Conservation (phyloP, 2,113 vertebrate genomes). For the Prolemur simus region DNA sequence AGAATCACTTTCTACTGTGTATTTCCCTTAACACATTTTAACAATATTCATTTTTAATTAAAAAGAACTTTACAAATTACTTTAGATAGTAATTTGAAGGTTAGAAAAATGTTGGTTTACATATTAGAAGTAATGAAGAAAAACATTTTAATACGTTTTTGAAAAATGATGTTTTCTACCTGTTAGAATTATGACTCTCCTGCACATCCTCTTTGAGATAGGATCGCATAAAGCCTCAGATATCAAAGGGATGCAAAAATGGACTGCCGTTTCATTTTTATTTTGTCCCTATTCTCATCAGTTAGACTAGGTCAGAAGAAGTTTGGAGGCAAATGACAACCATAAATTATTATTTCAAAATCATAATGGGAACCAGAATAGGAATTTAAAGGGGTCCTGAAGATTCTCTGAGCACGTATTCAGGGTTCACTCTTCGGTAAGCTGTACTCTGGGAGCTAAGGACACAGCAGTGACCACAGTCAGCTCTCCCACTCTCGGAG, state of each 20-base stretch:
- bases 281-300: not conserved
- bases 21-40: not conserved
- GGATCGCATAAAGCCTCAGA: not conserved
- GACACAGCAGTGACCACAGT: too few relatives aligned
- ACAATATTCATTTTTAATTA: not conserved
- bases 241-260: not conserved
- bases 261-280: not conserved
- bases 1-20: not conserved
- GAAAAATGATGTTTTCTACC: not conserved
- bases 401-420: not conserved
- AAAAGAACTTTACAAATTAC: slow-evolving; percentile 20
- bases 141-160: not conserved
- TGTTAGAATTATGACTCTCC: not conserved
- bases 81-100: not conserved
- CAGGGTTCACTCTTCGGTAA: not conserved
- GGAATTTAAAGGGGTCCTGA: not conserved
- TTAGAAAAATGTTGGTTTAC: slow-evolving; percentile 4
- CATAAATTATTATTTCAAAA: not conserved
- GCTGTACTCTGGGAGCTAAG: not conserved
- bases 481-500: not conserved
- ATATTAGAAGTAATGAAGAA: not conserved
- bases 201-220: not conserved
- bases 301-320: not conserved
- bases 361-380: not conserved
- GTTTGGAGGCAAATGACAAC: not conserved